These are phyloP conservation scores for Vandiemenella viatica DNA, from an alignment of 2,888 invertebrate species.

Conservation along the genomic window DNA sequence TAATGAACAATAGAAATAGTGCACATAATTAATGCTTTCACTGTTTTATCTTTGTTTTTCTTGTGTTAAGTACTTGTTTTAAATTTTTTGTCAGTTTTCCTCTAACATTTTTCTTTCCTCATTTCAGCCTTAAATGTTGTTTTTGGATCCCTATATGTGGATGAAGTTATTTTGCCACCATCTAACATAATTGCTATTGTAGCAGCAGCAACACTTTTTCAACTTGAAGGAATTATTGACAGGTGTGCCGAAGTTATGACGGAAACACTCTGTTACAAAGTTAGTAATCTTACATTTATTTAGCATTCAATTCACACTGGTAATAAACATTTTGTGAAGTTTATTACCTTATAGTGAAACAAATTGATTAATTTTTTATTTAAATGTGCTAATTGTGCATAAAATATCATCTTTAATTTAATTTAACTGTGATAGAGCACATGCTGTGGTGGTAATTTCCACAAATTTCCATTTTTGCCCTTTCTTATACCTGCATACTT, in stretches of 20 bases:
- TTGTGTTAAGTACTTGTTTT: no score
- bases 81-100: no score
- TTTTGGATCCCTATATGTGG: conserved; percentile 60
- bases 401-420: no score
- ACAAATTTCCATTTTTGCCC: no score
- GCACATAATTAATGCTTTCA: no score
- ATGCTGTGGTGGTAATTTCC: no score
- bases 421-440: no score
- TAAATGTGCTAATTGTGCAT: no score
- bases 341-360: neutral
- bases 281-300: conserved; percentile 17
- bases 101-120: no score
- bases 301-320: neutral
- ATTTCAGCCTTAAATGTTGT: conserved; percentile 50
- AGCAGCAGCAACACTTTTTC: conserved; percentile 59
- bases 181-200: conserved; percentile 48
- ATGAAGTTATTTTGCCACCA: conserved; percentile 54
- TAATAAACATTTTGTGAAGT: neutral
- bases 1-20: no score
- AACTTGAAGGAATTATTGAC: conserved; percentile 55
- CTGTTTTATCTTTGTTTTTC: no score
- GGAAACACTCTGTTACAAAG: conserved; percentile 53
- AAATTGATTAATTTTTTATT: conserved; percentile 7
- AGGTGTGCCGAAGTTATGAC: conserved; percentile 59
- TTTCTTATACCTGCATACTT: no score